Percentiles rank a stretch among this genome's conserved stretches.
These are phyloP conservation scores for Acanthisitta chloris DNA, from an alignment of 2,113 vertebrate species.

Conservation along the genomic window DNA sequence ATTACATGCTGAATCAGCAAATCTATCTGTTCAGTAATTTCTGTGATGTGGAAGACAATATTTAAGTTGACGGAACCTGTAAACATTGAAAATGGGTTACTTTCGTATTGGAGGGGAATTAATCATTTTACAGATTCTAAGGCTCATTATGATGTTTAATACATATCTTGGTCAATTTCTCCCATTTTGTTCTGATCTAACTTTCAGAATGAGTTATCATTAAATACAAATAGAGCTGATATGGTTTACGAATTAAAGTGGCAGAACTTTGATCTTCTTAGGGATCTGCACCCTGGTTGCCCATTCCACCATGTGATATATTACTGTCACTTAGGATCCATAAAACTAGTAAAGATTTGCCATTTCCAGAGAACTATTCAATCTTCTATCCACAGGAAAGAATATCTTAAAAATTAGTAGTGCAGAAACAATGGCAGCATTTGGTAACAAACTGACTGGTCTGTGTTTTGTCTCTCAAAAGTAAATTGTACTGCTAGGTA, in stretches of 20 bases:
- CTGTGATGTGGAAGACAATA: neutral
- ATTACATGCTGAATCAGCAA: neutral
- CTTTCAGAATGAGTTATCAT: neutral
- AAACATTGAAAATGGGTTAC: neutral
- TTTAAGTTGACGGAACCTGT: neutral
- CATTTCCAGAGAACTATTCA: neutral
- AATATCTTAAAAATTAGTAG: neutral
- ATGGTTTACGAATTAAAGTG: neutral
- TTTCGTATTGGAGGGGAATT: neutral
- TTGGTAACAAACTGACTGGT: neutral
- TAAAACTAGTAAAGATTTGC: neutral
- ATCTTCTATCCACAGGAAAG: neutral
- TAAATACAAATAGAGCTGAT: neutral
- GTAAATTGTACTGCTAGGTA: neutral
- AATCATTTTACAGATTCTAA: neutral
- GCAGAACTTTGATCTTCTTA: neutral
- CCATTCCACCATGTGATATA: neutral
- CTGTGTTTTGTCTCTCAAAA: neutral
- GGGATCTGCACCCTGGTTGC: neutral
- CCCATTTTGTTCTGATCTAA: neutral
- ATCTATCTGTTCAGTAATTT: neutral
- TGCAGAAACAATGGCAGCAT: neutral
- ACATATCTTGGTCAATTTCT: neutral
- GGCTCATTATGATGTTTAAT: neutral
- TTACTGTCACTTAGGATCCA: neutral